Percentiles rank a stretch among this genome's conserved stretches.
phyloP scores from a whole-genome alignment of 53 echinoderm and acorn worm genomes.

The Astropecten irregularis region DNA sequence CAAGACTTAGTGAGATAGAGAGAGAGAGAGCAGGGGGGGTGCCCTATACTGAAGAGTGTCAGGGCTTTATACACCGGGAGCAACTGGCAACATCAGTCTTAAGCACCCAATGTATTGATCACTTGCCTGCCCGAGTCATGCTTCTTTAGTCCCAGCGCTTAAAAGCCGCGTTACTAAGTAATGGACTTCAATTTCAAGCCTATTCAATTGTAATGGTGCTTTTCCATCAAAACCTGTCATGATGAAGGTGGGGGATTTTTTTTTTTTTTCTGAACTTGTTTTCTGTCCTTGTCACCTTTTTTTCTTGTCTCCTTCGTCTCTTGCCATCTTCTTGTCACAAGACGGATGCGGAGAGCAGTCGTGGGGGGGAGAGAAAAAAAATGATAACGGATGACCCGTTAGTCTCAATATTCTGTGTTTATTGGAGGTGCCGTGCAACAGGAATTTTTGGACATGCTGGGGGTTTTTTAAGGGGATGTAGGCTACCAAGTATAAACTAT shows the following conservation, averaged over 20 bases:
- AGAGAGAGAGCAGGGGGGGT: no score
- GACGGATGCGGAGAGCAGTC: no score
- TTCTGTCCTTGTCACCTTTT: neutral
- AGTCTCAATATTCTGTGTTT: neutral
- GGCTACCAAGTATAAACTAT: no score
- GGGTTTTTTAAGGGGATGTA: no score
- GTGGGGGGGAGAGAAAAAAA: neutral
- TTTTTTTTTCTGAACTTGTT: neutral
- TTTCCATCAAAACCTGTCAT: conserved; percentile 52
- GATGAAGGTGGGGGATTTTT: neutral
- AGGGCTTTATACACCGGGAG: neutral
- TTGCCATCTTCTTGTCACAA: no score
- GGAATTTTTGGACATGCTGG: no score
- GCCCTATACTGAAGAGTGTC: conserved; percentile 20
- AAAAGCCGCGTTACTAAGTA: conserved; percentile 51
- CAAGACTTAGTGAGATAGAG: neutral
- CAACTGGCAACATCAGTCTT: neutral
- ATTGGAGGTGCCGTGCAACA: no score
- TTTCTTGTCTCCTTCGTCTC: no score
- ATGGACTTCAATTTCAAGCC: conserved; percentile 52
- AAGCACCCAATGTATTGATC: conserved; percentile 33
- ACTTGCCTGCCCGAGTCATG: conserved; percentile 19
- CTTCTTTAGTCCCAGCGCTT: conserved; percentile 32
- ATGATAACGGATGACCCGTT: neutral
- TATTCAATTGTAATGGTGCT: conserved; percentile 54